A percentile compares a stretch with the other conserved stretches of the same genome.
Evolutionary conservation across 2,888 invertebrate species (phyloP).

Genomic region (Portevinia maculata): DNA sequence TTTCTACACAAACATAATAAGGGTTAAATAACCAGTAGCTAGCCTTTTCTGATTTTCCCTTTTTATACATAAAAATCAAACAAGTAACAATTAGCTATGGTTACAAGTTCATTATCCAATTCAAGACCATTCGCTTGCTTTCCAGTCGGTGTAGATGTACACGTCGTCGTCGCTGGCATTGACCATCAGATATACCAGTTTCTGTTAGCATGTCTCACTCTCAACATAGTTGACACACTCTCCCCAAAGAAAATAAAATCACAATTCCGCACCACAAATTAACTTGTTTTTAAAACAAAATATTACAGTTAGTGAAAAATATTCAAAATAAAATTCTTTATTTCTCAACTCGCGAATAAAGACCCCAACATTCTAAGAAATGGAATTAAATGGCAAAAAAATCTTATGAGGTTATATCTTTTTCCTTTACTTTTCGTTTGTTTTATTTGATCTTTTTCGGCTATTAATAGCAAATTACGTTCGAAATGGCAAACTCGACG

Average conservation of each 20-base stretch:
- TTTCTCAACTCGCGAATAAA: not conserved
- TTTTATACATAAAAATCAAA: constrained; percentile 15
- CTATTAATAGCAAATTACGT: constrained; percentile 75
- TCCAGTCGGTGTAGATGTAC: constrained; percentile 43
- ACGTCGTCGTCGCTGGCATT: constrained; percentile 50
- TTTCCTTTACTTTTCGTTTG: constrained; percentile 34
- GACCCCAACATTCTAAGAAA: constrained; percentile 12
- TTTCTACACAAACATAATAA: not conserved
- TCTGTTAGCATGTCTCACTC: constrained; percentile 28
- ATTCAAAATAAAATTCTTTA: constrained; percentile 28
- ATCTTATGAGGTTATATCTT: constrained; percentile 36
- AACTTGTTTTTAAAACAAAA: constrained; percentile 30
- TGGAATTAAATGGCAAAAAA: constrained; percentile 6
- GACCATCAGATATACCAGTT: constrained; percentile 68
- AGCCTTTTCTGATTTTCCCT: constrained; percentile 15
- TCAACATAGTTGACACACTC: constrained; percentile 67
- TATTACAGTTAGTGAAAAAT: constrained; percentile 34
- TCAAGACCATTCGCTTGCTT: constrained; percentile 24
- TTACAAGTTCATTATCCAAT: constrained; percentile 53
- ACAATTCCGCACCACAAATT: constrained; percentile 22
- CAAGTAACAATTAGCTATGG: no score
- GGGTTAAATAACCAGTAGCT: constrained; percentile 40
- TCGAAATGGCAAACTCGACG: constrained; percentile 62
- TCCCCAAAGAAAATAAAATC: constrained; percentile 24
- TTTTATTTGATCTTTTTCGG: constrained; percentile 56